Conservation (phyloP, 1,140 invertebrate genomes). For the Plutomurus gul region DNA sequence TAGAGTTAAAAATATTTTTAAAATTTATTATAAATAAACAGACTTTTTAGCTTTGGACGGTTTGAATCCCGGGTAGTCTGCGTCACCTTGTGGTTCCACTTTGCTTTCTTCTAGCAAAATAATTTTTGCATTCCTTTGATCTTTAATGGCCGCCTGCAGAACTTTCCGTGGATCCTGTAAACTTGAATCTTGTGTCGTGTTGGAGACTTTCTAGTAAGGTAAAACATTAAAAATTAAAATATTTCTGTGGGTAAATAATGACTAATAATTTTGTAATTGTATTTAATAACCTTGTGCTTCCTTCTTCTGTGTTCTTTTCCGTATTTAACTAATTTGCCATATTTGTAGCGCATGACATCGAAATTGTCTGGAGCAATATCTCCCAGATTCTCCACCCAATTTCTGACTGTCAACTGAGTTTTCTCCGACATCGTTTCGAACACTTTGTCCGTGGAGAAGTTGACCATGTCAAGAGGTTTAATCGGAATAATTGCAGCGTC, state of each 20-base stretch:
- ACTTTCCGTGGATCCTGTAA: neutral
- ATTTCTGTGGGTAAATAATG: neutral
- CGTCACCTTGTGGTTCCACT: constrained; percentile 13
- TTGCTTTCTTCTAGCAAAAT: neutral
- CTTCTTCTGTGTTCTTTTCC: neutral
- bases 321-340: constrained; percentile 35
- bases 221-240: neutral
- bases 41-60: constrained; percentile 32
- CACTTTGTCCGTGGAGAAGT: constrained; percentile 23
- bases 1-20: neutral
- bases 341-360: constrained; percentile 44
- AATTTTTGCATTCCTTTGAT: neutral
- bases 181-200: neutral
- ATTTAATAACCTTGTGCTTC: neutral
- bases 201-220: neutral
- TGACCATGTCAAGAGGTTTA: neutral
- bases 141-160: neutral
- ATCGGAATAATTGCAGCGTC: constrained; percentile 3
- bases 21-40: neutral
- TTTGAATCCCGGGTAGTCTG: constrained; percentile 45
- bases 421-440: constrained; percentile 30
- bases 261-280: neutral
- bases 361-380: constrained; percentile 41
- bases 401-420: neutral
- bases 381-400: constrained; percentile 14